phyloP scores from a whole-genome alignment of 2,888 invertebrate species.

The Anoplius nigerrimus region DNA sequence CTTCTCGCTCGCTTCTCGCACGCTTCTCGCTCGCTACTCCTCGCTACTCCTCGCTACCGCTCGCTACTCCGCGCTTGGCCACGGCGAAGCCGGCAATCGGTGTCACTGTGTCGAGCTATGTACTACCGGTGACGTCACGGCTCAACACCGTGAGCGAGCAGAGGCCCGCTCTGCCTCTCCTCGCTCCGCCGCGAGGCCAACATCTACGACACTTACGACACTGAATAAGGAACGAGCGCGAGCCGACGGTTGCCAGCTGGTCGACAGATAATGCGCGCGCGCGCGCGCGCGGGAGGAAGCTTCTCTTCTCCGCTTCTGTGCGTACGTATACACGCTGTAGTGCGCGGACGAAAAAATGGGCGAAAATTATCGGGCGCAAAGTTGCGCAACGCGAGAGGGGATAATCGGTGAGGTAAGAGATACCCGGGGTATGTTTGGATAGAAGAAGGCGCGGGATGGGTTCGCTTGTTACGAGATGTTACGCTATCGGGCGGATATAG shows the following conservation, averaged over 20 bases:
- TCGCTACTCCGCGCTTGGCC: no score
- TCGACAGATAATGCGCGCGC: conserved; percentile 40
- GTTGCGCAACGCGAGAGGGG: no score
- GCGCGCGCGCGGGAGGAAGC: conserved; percentile 23
- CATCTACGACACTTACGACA: conserved; percentile 40
- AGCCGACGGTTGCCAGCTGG: conserved; percentile 47
- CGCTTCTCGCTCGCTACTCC: conserved; percentile 16
- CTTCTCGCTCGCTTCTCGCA: conserved; percentile 38
- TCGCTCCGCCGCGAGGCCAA: conserved; percentile 12
- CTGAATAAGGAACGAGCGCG: conserved; percentile 51
- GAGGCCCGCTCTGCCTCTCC: conserved; percentile 24
- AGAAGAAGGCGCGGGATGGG: no score
- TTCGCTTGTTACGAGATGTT: no score
- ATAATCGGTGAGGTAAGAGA: no score
- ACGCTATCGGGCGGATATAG: no score
- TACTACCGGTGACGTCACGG: conserved; percentile 58
- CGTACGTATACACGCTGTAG: no score
- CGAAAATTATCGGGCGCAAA: no score
- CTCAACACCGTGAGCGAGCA: conserved; percentile 36
- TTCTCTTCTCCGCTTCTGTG: background rate
- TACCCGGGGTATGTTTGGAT: no score
- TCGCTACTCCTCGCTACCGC: conserved; percentile 35
- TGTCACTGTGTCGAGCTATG: conserved; percentile 64
- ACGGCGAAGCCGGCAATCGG: conserved; percentile 51
- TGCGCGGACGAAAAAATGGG: no score